These are phyloP conservation scores for Morinoia aosen DNA, from an alignment of 2,888 invertebrate genomes.

Conservation along the genomic window DNA sequence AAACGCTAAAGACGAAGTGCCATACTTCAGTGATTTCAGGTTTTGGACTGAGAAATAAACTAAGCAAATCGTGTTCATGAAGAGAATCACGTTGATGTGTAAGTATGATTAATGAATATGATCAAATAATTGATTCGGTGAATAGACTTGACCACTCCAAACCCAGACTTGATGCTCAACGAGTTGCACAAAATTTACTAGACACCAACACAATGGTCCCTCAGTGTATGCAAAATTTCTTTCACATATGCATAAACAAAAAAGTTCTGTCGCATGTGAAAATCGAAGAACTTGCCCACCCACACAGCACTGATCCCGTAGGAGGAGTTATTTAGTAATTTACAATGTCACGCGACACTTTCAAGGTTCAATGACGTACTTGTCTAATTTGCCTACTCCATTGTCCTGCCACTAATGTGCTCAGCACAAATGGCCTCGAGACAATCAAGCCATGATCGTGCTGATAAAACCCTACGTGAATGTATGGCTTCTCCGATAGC, in stretches of 20 bases:
- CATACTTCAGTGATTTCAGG: too few relatives aligned
- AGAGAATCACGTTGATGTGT: too few relatives aligned
- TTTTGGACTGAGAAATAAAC: too few relatives aligned
- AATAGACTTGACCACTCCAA: background rate
- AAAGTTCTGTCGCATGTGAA: background rate
- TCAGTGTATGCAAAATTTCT: background rate
- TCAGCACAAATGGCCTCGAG: slow-evolving; percentile 42
- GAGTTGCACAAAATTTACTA: background rate
- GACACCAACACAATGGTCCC: background rate
- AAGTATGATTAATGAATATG: too few relatives aligned
- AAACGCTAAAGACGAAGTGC: too few relatives aligned
- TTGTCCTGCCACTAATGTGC: slow-evolving; percentile 47
- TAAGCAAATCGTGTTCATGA: too few relatives aligned
- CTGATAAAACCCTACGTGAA: slow-evolving; percentile 29
- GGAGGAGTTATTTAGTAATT: slow-evolving; percentile 43
- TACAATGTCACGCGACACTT: slow-evolving; percentile 35
- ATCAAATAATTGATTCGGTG: too few relatives aligned
- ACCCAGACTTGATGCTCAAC: background rate
- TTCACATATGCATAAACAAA: background rate
- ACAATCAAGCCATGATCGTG: slow-evolving; percentile 15
- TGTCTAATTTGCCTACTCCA: slow-evolving; percentile 24
- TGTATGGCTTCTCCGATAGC: slow-evolving; percentile 32
- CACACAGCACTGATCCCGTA: slow-evolving; percentile 1
- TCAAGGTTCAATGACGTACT: background rate
- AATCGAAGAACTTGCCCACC: slow-evolving; percentile 19